A percentile compares a stretch with the other conserved stretches of the same genome.
Conservation (phyloP, 2,113 vertebrate genomes). For the Gnathonemus longibarbis region DNA sequence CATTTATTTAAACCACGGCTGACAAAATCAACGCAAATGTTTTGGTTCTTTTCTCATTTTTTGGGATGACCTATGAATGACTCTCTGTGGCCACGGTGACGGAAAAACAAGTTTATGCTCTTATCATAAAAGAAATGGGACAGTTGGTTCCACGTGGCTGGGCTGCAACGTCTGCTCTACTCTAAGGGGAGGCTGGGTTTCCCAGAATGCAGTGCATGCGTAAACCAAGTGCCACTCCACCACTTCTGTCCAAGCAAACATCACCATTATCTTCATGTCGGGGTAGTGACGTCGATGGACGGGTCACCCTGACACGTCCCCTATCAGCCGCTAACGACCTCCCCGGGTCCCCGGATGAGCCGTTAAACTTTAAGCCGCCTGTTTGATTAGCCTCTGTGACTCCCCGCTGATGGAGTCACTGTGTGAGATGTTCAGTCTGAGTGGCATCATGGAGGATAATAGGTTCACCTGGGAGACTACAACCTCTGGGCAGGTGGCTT, state of each 20-base stretch:
- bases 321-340: constrained; percentile 12
- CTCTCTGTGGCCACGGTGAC: background rate
- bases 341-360: background rate
- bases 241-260: background rate
- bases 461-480: background rate
- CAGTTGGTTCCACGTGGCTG: background rate
- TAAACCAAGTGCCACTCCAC: background rate
- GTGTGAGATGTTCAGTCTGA: background rate
- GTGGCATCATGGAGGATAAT: background rate
- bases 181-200: background rate
- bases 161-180: background rate
- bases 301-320: background rate
- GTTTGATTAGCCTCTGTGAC: background rate
- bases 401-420: background rate
- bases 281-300: background rate
- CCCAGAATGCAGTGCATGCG: background rate
- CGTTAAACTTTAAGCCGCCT: constrained; percentile 11
- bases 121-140: background rate
- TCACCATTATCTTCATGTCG: background rate
- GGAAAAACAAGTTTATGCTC: background rate
- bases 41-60: background rate
- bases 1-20: background rate
- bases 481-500: background rate
- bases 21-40: background rate
- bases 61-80: background rate